Conservation (phyloP, 2,113 vertebrate species). For the Piaya cayana region DNA sequence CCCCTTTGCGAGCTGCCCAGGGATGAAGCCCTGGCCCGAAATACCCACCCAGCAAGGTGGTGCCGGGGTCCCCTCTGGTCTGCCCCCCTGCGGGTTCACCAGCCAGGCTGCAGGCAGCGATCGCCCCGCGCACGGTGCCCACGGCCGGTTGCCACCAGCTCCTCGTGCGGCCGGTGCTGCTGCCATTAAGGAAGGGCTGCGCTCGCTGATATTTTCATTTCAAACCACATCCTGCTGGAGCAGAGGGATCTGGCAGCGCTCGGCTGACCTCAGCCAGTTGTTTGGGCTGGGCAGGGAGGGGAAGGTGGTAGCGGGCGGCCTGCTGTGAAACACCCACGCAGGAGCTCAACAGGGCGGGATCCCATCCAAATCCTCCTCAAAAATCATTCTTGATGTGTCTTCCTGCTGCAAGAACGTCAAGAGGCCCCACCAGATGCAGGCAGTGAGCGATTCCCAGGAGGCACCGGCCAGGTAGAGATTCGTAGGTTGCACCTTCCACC, state of each 20-base stretch:
- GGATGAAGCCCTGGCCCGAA: not conserved
- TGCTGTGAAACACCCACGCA: not conserved
- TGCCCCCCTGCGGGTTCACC: not conserved
- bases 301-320: not conserved
- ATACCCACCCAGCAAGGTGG: not conserved
- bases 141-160: not conserved
- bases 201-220: not conserved
- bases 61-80: rapidly evolving
- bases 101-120: not conserved
- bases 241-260: not conserved
- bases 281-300: not conserved
- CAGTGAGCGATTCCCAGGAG: rapidly evolving
- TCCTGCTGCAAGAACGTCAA: not conserved
- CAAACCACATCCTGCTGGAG: slow-evolving; percentile 65
- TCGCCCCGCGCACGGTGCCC: rapidly evolving
- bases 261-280: not conserved
- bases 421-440: not conserved
- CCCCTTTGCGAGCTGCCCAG: not conserved
- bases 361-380: not conserved
- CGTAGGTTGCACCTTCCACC: not conserved
- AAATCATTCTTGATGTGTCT: rapidly evolving
- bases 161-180: rapidly evolving
- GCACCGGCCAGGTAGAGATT: not conserved
- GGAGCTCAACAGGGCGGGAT: rapidly evolving
- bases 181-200: slow-evolving; percentile 22